Evolutionary conservation across 2,113 vertebrate species (phyloP), one percentile per base, ranked within the genome.

Genomic region (Delphinapterus leucas): DNA sequence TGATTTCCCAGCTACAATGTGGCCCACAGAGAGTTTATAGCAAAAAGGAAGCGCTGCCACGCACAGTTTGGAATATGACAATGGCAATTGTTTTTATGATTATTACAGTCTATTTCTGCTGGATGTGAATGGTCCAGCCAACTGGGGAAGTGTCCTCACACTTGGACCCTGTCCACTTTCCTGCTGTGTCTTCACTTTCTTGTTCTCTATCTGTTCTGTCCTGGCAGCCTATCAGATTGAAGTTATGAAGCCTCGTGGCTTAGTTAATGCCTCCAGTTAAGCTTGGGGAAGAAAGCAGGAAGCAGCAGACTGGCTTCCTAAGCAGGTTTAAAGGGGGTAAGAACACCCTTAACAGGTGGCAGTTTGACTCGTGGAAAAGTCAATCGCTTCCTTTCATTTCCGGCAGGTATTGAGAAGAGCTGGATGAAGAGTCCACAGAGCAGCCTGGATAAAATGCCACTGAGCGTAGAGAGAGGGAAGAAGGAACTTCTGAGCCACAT

Each of bases 331-430:
- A 90, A n/a, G 86, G 71, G 53, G 70, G 26, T 68, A 28, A 21
- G 68, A 82, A 60, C 26, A 60, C 41, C 20, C 8, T 95, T 93
- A 93, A 95, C 94, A 97, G 70, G 58, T 47, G 86, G 92, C 65
- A 92, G 36, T 97, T 13, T 90, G 70, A 97, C 60, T 74, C 23
- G 0, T 70, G 80, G 93, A 97, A 92, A 77, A 95, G 41, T 95
- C 97, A 94, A 85, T 95, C 12, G 95, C 92, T 98, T 36, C 18
- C 3, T 96, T 98, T 97, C 4, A 77, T 83, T 98, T 97, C 94
- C 25, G 73, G 95, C 58, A 97, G 97, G 93, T 94, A 80, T 26
- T 92, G 77, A 92, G 31, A 44, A 70, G 73, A 95, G 53, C 81
- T 76, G 88, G 85, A 87, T 38, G 86, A 49, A 76, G 0, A 65